Percentiles rank a stretch among this genome's conserved stretches.
Conservation (phyloP, 2,797 vertebrate genomes). For the Myotis myotis region DNA sequence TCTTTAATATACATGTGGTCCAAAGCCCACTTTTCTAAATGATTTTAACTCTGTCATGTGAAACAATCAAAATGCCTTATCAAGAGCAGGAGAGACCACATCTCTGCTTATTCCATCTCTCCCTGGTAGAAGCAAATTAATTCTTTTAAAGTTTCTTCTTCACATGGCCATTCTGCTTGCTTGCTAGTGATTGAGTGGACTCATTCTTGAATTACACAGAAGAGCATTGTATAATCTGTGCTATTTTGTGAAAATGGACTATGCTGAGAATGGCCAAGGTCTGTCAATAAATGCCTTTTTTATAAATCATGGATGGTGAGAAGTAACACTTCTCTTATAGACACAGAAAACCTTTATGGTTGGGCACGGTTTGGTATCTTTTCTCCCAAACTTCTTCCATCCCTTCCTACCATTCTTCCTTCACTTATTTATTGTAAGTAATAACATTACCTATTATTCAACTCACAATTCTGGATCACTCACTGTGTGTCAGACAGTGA, state of each 20-base stretch:
- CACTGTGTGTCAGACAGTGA: not conserved
- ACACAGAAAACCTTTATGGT: not conserved
- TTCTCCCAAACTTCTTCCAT: not conserved
- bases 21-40: constrained; percentile 8
- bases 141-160: constrained; percentile 16
- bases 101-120: not conserved
- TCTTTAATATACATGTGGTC: not conserved
- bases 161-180: not conserved
- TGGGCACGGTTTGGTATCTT: not conserved
- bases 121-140: constrained; percentile 17
- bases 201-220: not conserved
- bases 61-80: not conserved
- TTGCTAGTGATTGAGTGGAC: not conserved
- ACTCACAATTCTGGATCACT: not conserved
- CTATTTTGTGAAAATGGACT: not conserved
- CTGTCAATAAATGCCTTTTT: not conserved
- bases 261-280: not conserved
- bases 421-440: not conserved
- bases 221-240: not conserved
- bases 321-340: not conserved
- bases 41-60: constrained; percentile 21
- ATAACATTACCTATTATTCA: not conserved
- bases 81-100: not conserved
- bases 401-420: not conserved
- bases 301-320: not conserved